Percentiles rank a stretch among this genome's conserved stretches.
Conservation (phyloP, 2,888 invertebrate genomes). For the Drosophila anomalipes region DNA sequence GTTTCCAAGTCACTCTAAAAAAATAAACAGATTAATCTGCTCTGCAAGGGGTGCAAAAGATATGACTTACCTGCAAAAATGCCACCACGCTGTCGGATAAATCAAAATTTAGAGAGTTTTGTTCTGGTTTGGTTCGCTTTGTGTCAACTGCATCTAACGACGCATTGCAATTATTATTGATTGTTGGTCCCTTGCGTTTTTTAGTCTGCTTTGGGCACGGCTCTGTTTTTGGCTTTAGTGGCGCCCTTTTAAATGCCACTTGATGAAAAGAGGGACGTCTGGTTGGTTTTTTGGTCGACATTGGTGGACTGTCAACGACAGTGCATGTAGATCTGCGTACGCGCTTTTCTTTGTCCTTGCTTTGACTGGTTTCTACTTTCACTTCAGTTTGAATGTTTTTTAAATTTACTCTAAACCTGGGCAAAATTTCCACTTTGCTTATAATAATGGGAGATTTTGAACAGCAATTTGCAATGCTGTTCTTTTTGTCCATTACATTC, state of each 20-base stretch:
- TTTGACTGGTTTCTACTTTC: neutral
- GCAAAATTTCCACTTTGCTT: constrained; percentile 25
- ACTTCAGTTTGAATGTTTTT: neutral
- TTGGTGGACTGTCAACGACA: neutral
- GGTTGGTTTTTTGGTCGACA: neutral
- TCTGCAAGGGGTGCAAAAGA: neutral
- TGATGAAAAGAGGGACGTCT: constrained; percentile 15
- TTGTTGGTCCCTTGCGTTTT: neutral
- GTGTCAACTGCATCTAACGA: neutral
- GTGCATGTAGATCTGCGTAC: neutral
- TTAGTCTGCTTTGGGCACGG: neutral
- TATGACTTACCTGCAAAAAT: constrained; percentile 46
- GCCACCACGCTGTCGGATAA: constrained; percentile 45
- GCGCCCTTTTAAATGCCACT: neutral
- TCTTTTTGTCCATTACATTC: neutral
- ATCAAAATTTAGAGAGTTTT: constrained; percentile 19
- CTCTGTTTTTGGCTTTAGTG: neutral
- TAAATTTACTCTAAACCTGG: constrained; percentile 10
- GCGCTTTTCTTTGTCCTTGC: neutral
- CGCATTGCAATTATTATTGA: neutral
- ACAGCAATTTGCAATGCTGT: neutral
- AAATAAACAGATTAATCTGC: neutral
- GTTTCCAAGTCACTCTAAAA: constrained; percentile 37
- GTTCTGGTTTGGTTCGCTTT: constrained; percentile 24
- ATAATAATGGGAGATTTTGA: constrained; percentile 5